phyloP scores from a whole-genome alignment of 2,888 invertebrate genomes.

The Muschampia plurimacula region DNA sequence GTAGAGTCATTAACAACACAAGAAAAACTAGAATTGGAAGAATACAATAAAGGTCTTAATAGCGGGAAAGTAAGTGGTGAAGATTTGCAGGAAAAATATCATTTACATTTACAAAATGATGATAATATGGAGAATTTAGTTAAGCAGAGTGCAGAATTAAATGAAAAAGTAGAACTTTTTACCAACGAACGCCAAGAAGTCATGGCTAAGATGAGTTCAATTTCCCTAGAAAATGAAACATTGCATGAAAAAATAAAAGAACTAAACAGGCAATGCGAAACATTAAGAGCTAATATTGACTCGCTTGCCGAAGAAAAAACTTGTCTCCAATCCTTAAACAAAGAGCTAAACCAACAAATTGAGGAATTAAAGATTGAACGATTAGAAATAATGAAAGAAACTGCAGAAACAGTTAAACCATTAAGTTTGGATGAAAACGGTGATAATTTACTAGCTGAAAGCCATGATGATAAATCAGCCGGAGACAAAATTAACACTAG shows the following conservation, averaged over 20 bases:
- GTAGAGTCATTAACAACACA: slow-evolving; percentile 90
- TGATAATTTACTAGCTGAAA: slow-evolving; percentile 62
- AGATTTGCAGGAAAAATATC: slow-evolving; percentile 41
- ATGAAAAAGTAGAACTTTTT: slow-evolving; percentile 89
- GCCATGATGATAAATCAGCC: slow-evolving; percentile 68
- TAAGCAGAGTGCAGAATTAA: slow-evolving; percentile 88
- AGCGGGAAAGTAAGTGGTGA: slow-evolving; percentile 53
- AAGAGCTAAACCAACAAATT: slow-evolving; percentile 72
- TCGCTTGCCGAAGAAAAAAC: slow-evolving; percentile 76
- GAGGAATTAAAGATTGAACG: slow-evolving; percentile 74
- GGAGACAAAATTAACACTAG: slow-evolving; percentile 70
- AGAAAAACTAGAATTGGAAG: slow-evolving; percentile 89
- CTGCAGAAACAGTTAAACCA: slow-evolving; percentile 68
- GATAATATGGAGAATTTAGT: slow-evolving; percentile 75
- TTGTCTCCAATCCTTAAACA: slow-evolving; percentile 65
- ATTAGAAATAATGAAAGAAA: slow-evolving; percentile 75
- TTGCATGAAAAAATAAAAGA: slow-evolving; percentile 80
- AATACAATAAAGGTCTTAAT: slow-evolving; percentile 86
- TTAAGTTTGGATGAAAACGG: slow-evolving; percentile 60
- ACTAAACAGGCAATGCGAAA: slow-evolving; percentile 79
- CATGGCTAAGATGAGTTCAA: slow-evolving; percentile 88
- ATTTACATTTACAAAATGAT: slow-evolving; percentile 29
- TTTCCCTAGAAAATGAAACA: slow-evolving; percentile 86
- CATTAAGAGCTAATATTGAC: slow-evolving; percentile 73
- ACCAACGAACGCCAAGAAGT: slow-evolving; percentile 89